A percentile compares a stretch with the other conserved stretches of the same genome.
Evolutionary conservation across 2,888 invertebrate species (phyloP).

Genomic region (Cryptus viduatorius): DNA sequence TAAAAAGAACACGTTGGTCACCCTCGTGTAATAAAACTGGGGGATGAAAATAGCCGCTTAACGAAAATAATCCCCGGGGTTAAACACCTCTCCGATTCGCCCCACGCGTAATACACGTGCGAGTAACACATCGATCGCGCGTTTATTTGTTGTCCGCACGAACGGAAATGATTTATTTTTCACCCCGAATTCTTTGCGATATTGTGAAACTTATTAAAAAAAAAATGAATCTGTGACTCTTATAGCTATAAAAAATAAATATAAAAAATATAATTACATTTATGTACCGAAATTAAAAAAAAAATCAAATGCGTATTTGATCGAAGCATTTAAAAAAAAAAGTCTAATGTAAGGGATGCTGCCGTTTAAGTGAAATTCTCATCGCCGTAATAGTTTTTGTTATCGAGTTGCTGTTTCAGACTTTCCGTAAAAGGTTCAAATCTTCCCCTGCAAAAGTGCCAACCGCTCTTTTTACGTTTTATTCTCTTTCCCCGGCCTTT

Average conservation of each 20-base stretch:
- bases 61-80: constrained; percentile 46
- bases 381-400: constrained; percentile 45
- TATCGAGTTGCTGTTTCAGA: constrained; percentile 2
- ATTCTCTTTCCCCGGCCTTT: neutral
- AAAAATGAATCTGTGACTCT: too few relatives aligned
- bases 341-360: neutral
- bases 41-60: constrained; percentile 44
- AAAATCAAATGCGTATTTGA: neutral
- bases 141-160: constrained; percentile 20
- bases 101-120: constrained; percentile 3
- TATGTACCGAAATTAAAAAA: neutral
- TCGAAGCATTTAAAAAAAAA: too few relatives aligned
- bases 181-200: neutral
- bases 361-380: constrained; percentile 30
- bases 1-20: constrained; percentile 55
- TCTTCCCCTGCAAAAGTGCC: neutral
- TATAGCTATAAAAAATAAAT: too few relatives aligned
- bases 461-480: constrained; percentile 11
- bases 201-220: neutral
- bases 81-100: constrained; percentile 34
- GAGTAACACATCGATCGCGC: neutral
- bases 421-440: neutral
- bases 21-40: constrained; percentile 43
- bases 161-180: constrained; percentile 14
- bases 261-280: too few relatives aligned